Base-by-base conservation (phyloP, 2,797 vertebrate genomes). In the Ctenopoma kingsleyae region DNA sequence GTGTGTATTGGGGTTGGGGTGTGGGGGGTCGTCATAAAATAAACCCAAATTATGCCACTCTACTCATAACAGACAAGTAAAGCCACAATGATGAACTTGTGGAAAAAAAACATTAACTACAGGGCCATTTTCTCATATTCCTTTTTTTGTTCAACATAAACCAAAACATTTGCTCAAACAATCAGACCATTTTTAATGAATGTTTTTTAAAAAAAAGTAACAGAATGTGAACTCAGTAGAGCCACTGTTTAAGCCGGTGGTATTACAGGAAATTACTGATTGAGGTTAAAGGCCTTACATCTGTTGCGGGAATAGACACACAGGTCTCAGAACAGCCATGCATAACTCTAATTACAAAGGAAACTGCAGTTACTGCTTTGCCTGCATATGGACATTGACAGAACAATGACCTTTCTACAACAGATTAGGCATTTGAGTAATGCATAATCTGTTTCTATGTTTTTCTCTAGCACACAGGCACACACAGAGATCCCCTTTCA, bases 1-100 rank as follows among this genome's bases (percentile, higher is more conserved):
- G 63, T 68, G 64, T 56, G 66, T 67, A 48, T 36, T 46, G 22
- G 36, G 19, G 55, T 22, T 40, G 16, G 44, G 23, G n/a, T 8
- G 0, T 3, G 15, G 20, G 22, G 30, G 25, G 30, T 32, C 52
- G 54, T 78, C 62, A 76, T 79, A 80, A 87, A 84, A 85, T 78
- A 84, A 89, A 84, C 66, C 65, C 46, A 87, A 88, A 87, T 88
- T 70, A 84, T 70, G 75, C 76, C 67, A 76, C 78, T 87, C 61
- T 69, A 63, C 59, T 84, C 25, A 32, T 74, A 79, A 71, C 53
- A 74, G 80, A 84, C 67, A 73, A 87, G 78, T 58, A 71, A 84
- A 81, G 72, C 81, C 81, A 80, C 73, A 63, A 68, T 76, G 75
- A 83, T 74, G 71, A 86, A 83, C 79, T 76, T 84, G n/a, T 46